These are phyloP conservation scores for Macrotis lagotis DNA, from an alignment of 2,113 vertebrate species.

Conservation along the genomic window DNA sequence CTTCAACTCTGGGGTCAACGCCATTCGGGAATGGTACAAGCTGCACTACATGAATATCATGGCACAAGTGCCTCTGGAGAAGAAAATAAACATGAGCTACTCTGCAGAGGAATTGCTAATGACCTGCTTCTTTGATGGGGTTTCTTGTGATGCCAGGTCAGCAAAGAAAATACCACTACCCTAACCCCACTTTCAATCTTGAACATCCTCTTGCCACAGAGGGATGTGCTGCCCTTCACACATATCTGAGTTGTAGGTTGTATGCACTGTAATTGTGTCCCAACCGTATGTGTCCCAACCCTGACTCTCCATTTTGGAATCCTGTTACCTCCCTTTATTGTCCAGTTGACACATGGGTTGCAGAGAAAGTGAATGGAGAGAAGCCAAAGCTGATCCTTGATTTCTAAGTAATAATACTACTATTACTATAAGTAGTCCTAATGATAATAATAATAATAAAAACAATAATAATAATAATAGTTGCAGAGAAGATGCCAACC, in stretches of 20 bases:
- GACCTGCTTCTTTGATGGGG: constrained; percentile 87
- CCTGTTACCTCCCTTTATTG: not conserved
- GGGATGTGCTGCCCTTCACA: accelerated
- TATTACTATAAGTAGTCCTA: not conserved
- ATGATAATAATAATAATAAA: not conserved
- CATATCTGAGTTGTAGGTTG: not conserved
- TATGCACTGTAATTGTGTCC: too few species aligned
- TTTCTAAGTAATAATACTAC: not conserved
- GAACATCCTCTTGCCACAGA: not conserved
- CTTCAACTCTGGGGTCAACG: constrained; percentile 87
- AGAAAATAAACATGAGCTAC: constrained; percentile 86
- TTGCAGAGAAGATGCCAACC: not conserved
- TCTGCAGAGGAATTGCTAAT: constrained; percentile 85
- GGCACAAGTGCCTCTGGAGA: constrained; percentile 86
- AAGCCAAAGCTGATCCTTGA: not conserved
- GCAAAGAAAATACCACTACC: constrained; percentile 53
- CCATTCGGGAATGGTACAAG: constrained; percentile 90
- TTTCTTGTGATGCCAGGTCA: constrained; percentile 87
- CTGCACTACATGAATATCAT: constrained; percentile 91
- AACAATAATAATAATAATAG: not conserved
- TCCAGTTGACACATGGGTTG: not conserved
- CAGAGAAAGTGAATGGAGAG: not conserved
- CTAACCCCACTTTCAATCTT: not conserved
- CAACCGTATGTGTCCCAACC: not conserved
- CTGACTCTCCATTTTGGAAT: not conserved